These are phyloP conservation scores for Nasonia longicornis DNA, from an alignment of 1,140 invertebrate species.

Conservation along the genomic window DNA sequence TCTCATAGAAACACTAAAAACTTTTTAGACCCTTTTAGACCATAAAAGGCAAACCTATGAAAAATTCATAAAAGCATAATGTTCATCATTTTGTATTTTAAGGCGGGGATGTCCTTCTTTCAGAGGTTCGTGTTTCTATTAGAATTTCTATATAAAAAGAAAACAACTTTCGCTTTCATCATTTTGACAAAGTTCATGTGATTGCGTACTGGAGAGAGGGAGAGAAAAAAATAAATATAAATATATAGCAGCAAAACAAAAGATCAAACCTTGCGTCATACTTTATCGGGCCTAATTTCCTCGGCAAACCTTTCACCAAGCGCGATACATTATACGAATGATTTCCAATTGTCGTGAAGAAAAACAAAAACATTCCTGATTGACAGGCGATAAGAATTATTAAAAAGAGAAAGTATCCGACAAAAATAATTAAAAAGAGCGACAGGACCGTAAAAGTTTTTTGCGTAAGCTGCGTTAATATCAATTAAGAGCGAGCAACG, in stretches of 20 bases:
- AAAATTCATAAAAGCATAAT: conserved; percentile 43
- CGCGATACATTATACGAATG: conserved; percentile 19
- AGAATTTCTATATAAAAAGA: conserved; percentile 39
- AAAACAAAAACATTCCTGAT: conserved; percentile 31
- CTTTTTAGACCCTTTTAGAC: conserved; percentile 33
- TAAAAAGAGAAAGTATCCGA: not conserved
- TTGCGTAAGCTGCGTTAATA: conserved; percentile 16
- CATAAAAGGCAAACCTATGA: conserved; percentile 4
- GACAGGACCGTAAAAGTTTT: not conserved
- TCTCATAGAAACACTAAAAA: conserved; percentile 30
- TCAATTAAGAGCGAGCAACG: conserved; percentile 29
- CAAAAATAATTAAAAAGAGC: not conserved
- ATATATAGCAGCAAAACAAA: conserved; percentile 36
- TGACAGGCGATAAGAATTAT: conserved; percentile 12
- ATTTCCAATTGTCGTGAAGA: conserved; percentile 15
- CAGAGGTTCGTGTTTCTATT: conserved; percentile 43
- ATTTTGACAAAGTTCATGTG: not conserved
- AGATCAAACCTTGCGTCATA: not conserved
- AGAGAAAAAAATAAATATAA: conserved; percentile 14
- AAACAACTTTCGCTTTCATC: conserved; percentile 26
- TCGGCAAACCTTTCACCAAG: conserved; percentile 10
- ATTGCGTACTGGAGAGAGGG: not conserved
- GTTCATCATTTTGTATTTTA: conserved; percentile 50
- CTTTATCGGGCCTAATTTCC: conserved; percentile 41
- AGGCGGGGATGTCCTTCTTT: conserved; percentile 43